These are phyloP conservation scores for Zaprionus inermis DNA, from an alignment of 1,140 invertebrate species.

Conservation along the genomic window DNA sequence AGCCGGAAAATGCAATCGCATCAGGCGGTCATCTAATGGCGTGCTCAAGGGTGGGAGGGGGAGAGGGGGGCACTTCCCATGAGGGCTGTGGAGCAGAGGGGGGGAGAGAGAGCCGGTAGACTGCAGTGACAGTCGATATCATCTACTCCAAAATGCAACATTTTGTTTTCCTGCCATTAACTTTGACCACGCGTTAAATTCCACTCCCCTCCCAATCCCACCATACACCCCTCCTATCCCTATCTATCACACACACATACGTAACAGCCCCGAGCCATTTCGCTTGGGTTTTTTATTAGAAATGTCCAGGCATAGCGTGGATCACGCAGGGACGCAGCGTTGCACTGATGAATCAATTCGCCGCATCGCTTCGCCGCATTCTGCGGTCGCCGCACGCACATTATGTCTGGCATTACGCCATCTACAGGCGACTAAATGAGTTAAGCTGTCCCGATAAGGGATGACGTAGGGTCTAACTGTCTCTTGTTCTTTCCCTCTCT, in stretches of 20 bases:
- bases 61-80: too few relatives aligned
- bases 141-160: conserved; percentile 44
- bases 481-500: background rate
- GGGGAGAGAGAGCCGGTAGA: too few relatives aligned
- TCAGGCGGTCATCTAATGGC: conserved; percentile 22
- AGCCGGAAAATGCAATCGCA: conserved; percentile 44
- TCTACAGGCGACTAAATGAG: conserved; percentile 30
- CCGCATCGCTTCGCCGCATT: conserved; percentile 6
- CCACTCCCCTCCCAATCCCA: background rate
- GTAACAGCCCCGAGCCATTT: too few relatives aligned
- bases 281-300: conserved; percentile 16
- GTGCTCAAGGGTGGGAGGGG: background rate
- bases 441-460: conserved; percentile 24
- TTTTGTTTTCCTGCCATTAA: conserved; percentile 47
- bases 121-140: conserved; percentile 7
- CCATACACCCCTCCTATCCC: too few relatives aligned
- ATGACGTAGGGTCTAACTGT: background rate
- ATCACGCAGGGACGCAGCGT: too few relatives aligned
- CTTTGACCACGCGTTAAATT: conserved; percentile 31
- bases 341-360: conserved; percentile 33
- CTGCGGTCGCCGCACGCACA: conserved; percentile 16
- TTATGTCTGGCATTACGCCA: conserved; percentile 32
- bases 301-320: background rate
- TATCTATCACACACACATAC: background rate
- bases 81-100: too few relatives aligned